These are phyloP conservation scores for Agonopterix alstromeriana DNA, from an alignment of 2,888 invertebrate species.

Conservation along the genomic window DNA sequence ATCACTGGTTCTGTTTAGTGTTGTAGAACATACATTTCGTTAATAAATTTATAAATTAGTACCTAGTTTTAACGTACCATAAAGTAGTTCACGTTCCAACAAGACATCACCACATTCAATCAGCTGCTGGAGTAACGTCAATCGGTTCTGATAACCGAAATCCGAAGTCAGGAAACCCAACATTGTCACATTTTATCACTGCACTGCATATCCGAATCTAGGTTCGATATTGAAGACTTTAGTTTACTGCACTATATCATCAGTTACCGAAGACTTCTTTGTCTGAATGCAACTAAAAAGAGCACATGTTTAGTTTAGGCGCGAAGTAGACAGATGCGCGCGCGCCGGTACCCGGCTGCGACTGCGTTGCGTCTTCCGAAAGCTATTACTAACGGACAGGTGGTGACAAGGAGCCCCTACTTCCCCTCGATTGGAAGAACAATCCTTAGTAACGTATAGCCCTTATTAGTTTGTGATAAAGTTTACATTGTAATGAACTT, in stretches of 20 bases:
- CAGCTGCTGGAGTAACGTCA: conserved; percentile 59
- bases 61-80: conserved; percentile 30
- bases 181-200: conserved; percentile 38
- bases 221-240: not conserved
- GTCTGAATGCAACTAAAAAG: not conserved
- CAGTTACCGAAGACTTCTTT: too few species aligned
- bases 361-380: conserved; percentile 56
- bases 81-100: conserved; percentile 46
- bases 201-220: conserved; percentile 4
- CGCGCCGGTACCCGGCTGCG: conserved; percentile 28
- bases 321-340: conserved; percentile 64
- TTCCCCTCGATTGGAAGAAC: conserved; percentile 38
- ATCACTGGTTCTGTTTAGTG: too few species aligned
- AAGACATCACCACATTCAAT: conserved; percentile 65
- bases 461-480: too few species aligned
- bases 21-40: too few species aligned
- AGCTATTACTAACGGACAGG: conserved; percentile 65
- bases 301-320: conserved; percentile 48
- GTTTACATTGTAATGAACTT: too few species aligned
- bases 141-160: conserved; percentile 57
- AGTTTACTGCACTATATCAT: not conserved
- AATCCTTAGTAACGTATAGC: too few species aligned
- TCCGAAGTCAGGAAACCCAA: conserved; percentile 62
- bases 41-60: not conserved
- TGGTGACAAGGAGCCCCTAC: conserved; percentile 65